These are phyloP conservation scores for Micrasema minimum DNA, from an alignment of 1,140 invertebrate species.

Conservation along the genomic window DNA sequence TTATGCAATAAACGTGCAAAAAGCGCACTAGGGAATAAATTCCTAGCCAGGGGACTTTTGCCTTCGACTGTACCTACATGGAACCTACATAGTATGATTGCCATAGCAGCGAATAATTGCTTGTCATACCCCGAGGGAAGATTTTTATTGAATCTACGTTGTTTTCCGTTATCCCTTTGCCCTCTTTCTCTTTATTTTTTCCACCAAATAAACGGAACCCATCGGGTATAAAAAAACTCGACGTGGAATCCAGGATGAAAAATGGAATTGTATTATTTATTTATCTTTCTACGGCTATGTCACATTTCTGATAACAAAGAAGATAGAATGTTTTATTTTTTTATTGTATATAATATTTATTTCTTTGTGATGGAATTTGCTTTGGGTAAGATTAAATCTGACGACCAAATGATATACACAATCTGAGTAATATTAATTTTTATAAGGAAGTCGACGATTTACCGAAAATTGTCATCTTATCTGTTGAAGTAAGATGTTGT, in stretches of 20 bases:
- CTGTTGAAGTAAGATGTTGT: too few species aligned
- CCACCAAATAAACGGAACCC: conserved; percentile 27
- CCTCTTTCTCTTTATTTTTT: conserved; percentile 12
- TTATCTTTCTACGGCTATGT: conserved; percentile 10
- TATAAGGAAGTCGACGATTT: too few species aligned
- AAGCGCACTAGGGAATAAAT: not conserved
- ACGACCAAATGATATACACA: too few species aligned
- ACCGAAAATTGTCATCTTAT: too few species aligned
- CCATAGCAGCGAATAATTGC: conserved; percentile 23
- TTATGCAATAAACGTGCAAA: too few species aligned
- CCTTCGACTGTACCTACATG: too few species aligned
- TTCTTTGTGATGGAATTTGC: too few species aligned
- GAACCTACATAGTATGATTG: conserved; percentile 10
- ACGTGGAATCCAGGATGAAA: conserved; percentile 20
- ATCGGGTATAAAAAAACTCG: conserved; percentile 34
- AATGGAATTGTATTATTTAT: conserved; percentile 35
- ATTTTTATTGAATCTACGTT: conserved; percentile 32
- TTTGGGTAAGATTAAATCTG: too few species aligned
- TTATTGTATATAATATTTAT: too few species aligned
- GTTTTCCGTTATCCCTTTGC: conserved; percentile 29
- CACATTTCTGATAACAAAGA: too few species aligned
- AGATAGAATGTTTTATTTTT: too few species aligned
- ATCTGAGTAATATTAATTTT: too few species aligned
- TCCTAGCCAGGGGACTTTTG: not conserved
- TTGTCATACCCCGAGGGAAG: conserved; percentile 23